A percentile compares a stretch with the other conserved stretches of the same genome.
These are phyloP conservation scores for Apoda limacodes DNA, from an alignment of 2,888 invertebrate species.

Conservation along the genomic window DNA sequence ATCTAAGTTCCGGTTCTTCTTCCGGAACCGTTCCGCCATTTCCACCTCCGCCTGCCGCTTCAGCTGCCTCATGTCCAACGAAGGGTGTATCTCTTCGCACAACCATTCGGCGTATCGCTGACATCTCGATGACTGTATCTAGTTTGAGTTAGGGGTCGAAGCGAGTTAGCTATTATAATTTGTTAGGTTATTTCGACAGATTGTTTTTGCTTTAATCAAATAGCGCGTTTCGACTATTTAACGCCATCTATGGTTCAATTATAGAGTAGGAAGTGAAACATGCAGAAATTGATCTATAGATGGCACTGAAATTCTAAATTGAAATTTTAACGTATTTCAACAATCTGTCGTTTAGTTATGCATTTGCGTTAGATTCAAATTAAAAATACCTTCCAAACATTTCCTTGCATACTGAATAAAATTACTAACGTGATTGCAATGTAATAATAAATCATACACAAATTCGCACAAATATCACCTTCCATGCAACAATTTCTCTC, in stretches of 20 bases:
- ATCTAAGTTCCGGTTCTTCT: slow-evolving; percentile 30
- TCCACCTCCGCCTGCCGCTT: slow-evolving; percentile 51
- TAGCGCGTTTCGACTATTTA: background rate
- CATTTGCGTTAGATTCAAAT: slow-evolving; percentile 6
- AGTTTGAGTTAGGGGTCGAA: slow-evolving; percentile 56
- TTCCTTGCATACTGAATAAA: no score
- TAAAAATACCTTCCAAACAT: no score
- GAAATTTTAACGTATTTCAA: slow-evolving; percentile 4
- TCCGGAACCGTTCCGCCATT: slow-evolving; percentile 44
- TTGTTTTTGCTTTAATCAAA: no score
- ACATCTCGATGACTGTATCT: slow-evolving; percentile 89
- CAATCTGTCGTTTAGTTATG: slow-evolving; percentile 28
- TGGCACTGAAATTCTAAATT: no score
- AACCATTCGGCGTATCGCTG: slow-evolving; percentile 86
- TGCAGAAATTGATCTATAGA: no score
- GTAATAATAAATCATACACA: no score
- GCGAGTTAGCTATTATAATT: slow-evolving; percentile 63
- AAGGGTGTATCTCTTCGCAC: slow-evolving; percentile 85
- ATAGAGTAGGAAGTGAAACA: no score
- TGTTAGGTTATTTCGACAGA: slow-evolving; percentile 34
- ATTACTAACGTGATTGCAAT: no score
- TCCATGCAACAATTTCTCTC: no score
- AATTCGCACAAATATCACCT: no score
- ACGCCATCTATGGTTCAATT: no score
- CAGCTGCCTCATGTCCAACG: slow-evolving; percentile 72